A percentile compares a stretch with the other conserved stretches of the same genome.
Evolutionary conservation across 1,140 invertebrate genomes (phyloP).

Genomic region (Oscheius sp.): DNA sequence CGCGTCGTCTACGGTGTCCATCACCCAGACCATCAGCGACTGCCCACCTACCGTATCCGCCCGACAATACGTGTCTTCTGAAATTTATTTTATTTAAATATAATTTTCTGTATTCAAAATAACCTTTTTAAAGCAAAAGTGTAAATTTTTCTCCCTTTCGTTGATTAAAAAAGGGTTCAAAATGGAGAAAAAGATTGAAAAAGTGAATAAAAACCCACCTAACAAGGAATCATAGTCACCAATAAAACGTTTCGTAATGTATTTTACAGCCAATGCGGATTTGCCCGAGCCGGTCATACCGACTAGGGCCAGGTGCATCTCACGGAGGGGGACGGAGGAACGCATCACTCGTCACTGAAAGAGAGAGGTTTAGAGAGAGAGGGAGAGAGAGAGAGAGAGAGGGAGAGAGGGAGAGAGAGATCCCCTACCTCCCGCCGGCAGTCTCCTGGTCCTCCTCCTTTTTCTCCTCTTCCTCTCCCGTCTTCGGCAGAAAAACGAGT

Average conservation of each 20-base stretch:
- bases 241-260: constrained; percentile 64
- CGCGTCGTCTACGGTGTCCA: constrained; percentile 65
- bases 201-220: constrained; percentile 47
- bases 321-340: neutral
- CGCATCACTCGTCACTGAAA: neutral
- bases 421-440: neutral
- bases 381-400: neutral
- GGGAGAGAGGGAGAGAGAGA: neutral
- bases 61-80: constrained; percentile 64
- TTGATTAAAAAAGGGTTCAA: neutral
- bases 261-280: constrained; percentile 64
- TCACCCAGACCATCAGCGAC: constrained; percentile 62
- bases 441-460: neutral
- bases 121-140: constrained; percentile 9
- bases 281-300: constrained; percentile 62
- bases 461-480: no score
- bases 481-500: neutral
- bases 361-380: neutral
- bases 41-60: constrained; percentile 62
- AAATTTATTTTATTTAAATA: neutral
- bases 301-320: constrained; percentile 60
- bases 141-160: neutral
- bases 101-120: neutral
- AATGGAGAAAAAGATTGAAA: neutral
- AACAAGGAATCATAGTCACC: constrained; percentile 65